Evolutionary conservation across 2,113 vertebrate genomes (phyloP).

Genomic region (Condylura cristata): DNA sequence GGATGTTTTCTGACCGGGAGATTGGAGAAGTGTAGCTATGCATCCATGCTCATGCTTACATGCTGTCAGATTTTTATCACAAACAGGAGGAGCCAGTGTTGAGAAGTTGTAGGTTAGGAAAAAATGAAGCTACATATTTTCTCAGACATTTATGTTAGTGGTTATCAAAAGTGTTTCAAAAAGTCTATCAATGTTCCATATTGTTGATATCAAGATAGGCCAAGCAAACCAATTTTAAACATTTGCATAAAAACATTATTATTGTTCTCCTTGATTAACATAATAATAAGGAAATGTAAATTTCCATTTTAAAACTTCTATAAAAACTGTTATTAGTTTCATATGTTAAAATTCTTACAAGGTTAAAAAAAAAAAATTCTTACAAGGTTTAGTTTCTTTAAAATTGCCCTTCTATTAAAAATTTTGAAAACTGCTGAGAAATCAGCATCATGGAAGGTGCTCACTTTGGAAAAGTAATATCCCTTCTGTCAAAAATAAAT

Average conservation of each 20-base stretch:
- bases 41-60: background rate
- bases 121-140: background rate
- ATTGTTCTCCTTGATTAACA: background rate
- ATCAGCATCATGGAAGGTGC: background rate
- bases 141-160: background rate
- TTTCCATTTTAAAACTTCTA: background rate
- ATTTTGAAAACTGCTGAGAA: background rate
- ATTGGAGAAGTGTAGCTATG: background rate
- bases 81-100: background rate
- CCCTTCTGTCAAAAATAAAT: background rate
- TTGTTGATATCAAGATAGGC: background rate
- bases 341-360: background rate
- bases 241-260: background rate
- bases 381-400: background rate
- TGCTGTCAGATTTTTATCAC: background rate
- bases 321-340: background rate
- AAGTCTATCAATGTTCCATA: background rate
- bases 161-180: background rate
- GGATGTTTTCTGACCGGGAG: slow-evolving; percentile 52
- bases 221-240: background rate
- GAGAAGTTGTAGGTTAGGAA: background rate
- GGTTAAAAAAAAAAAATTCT: no score
- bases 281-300: background rate
- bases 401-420: background rate
- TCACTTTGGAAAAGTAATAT: background rate